Evolutionary conservation across 2,888 invertebrate species (phyloP).

Genomic region (Lysandra coridon): DNA sequence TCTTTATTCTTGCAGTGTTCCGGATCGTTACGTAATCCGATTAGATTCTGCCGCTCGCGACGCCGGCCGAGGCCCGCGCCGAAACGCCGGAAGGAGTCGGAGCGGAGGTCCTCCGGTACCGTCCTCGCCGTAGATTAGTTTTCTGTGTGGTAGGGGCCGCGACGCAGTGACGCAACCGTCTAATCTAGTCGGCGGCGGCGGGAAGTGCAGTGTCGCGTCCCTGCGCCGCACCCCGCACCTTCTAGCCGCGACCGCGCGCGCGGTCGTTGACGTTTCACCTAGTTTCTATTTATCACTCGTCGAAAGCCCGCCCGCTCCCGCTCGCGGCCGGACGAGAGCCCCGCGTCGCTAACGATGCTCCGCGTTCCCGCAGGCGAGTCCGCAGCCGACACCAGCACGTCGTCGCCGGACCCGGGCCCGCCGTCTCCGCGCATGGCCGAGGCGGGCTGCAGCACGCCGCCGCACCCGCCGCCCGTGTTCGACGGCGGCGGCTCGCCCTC

Average conservation of each 20-base stretch:
- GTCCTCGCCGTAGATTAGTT: conserved; percentile 54
- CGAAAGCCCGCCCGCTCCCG: conserved; percentile 67
- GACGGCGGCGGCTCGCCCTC: conserved; percentile 73
- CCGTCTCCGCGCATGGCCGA: conserved; percentile 90
- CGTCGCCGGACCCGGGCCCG: conserved; percentile 93
- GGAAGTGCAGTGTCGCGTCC: conserved; percentile 81
- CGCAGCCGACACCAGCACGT: conserved; percentile 95
- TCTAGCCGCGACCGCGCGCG: conserved; percentile 68
- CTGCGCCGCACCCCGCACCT: conserved; percentile 71
- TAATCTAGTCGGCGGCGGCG: conserved; percentile 79
- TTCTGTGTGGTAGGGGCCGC: conserved; percentile 55
- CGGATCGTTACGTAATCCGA: conserved; percentile 53
- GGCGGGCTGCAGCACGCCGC: conserved; percentile 83
- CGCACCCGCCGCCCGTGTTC: conserved; percentile 79
- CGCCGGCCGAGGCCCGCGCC: not conserved
- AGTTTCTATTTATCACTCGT: conserved; percentile 76
- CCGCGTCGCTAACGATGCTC: conserved; percentile 56
- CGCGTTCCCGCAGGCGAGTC: conserved; percentile 87
- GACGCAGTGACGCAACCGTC: conserved; percentile 75
- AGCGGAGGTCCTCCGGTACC: not conserved
- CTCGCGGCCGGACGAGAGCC: conserved; percentile 49
- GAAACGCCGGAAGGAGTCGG: not conserved
- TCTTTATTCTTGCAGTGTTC: conserved; percentile 53
- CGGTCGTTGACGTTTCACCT: conserved; percentile 80
- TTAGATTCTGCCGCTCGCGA: not conserved